Evolutionary conservation across 2,113 vertebrate genomes (phyloP).

Genomic region (Ibidorhyncha struthersii): DNA sequence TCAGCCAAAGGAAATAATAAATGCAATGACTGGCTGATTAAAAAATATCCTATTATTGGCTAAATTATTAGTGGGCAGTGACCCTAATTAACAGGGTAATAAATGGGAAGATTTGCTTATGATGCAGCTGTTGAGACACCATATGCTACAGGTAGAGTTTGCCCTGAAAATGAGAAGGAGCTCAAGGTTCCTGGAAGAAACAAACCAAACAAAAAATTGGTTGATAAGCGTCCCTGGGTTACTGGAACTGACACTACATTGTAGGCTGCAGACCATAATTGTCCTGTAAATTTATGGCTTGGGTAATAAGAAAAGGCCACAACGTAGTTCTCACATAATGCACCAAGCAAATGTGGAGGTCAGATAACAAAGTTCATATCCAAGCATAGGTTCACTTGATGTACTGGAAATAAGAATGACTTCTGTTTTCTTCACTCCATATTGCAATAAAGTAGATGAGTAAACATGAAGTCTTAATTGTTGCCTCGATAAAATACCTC

Average conservation of each 20-base stretch:
- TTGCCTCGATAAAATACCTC: not conserved
- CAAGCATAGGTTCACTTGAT: not conserved
- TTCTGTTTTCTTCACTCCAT: not conserved
- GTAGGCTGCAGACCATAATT: not conserved
- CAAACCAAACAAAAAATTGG: not conserved
- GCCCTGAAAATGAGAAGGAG: not conserved
- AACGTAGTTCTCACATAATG: not conserved
- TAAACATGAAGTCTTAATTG: not conserved
- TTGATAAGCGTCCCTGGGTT: not conserved
- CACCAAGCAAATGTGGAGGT: not conserved
- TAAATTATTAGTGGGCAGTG: slow-evolving; percentile 78
- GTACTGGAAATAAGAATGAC: not conserved
- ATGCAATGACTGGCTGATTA: slow-evolving; percentile 72
- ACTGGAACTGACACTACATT: slow-evolving; percentile 13
- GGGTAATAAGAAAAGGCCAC: slow-evolving; percentile 1
- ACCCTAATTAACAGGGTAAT: slow-evolving; percentile 78
- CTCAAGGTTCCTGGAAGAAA: not conserved
- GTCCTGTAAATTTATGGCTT: slow-evolving; percentile 24
- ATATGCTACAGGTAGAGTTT: slow-evolving; percentile 50
- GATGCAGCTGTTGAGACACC: slow-evolving; percentile 60
- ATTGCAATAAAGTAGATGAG: not conserved
- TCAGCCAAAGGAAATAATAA: slow-evolving; percentile 76
- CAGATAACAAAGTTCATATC: not conserved
- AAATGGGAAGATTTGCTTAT: slow-evolving; percentile 71
- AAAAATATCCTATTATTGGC: slow-evolving; percentile 71